Percentiles rank a stretch among this genome's conserved stretches.
These are phyloP conservation scores for Antrozous pallidus DNA, from an alignment of 2,797 vertebrate species.

Conservation along the genomic window DNA sequence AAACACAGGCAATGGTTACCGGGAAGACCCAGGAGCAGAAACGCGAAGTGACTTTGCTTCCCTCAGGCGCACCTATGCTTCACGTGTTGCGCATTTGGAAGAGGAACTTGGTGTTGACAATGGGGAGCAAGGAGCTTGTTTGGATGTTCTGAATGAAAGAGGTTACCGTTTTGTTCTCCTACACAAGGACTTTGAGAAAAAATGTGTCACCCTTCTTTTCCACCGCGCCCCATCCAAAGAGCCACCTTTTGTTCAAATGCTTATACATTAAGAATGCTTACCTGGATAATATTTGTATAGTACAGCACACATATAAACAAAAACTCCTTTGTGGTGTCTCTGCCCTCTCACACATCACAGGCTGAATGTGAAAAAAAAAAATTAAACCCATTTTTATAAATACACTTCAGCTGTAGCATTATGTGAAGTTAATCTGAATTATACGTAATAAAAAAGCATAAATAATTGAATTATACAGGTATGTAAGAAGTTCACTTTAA, in stretches of 20 bases:
- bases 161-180: constrained; percentile 17
- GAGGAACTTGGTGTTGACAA: neutral
- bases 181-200: neutral
- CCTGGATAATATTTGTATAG: too few species aligned
- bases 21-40: constrained; percentile 58
- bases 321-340: neutral
- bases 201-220: neutral
- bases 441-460: neutral
- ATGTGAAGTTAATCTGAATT: neutral
- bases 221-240: neutral
- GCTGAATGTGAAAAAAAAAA: neutral
- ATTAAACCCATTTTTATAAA: neutral
- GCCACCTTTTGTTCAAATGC: neutral
- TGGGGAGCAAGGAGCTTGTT: neutral
- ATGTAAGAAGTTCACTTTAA: neutral
- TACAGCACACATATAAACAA: neutral
- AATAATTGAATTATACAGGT: neutral
- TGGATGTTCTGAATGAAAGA: neutral
- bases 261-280: too few species aligned
- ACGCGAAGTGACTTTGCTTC: constrained; percentile 67
- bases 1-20: constrained; percentile 74
- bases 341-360: neutral
- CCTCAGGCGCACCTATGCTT: neutral
- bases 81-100: neutral
- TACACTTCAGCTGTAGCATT: neutral